A percentile compares a stretch with the other conserved stretches of the same genome.
Conservation (phyloP, 2,797 vertebrate genomes). For the Spea hammondii region DNA sequence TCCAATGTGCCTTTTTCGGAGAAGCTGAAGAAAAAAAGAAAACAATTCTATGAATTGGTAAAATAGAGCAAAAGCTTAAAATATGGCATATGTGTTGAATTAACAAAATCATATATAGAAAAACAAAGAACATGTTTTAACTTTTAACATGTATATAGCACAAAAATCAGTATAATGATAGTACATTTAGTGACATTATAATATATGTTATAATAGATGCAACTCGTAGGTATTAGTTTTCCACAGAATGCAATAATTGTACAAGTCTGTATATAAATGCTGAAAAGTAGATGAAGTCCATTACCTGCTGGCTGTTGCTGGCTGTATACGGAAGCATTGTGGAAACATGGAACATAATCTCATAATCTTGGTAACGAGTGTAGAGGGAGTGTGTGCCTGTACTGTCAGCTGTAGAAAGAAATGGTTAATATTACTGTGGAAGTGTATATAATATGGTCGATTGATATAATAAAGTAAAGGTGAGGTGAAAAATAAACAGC, state of each 20-base stretch:
- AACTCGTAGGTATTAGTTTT: too few relatives aligned
- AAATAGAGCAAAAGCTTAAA: neutral
- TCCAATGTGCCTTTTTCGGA: slow-evolving; percentile 90
- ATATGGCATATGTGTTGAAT: neutral
- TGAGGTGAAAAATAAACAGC: too few relatives aligned
- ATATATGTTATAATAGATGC: too few relatives aligned
- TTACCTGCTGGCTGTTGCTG: slow-evolving; percentile 89
- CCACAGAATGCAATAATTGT: too few relatives aligned
- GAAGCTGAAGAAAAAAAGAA: slow-evolving; percentile 66
- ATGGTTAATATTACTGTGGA: too few relatives aligned
- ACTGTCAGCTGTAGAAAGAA: slow-evolving; percentile 76
- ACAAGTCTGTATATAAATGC: too few relatives aligned
- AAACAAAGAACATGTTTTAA: neutral
- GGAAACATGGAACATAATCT: slow-evolving; percentile 95
- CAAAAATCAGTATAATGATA: too few relatives aligned
- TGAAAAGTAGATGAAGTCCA: neutral
- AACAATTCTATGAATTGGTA: neutral
- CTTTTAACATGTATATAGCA: too few relatives aligned
- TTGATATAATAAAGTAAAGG: too few relatives aligned
- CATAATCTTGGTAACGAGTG: slow-evolving; percentile 90
- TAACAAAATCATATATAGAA: neutral
- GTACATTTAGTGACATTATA: too few relatives aligned
- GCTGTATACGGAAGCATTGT: slow-evolving; percentile 93
- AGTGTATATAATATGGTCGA: too few relatives aligned
- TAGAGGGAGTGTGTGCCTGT: slow-evolving; percentile 90